Evolutionary conservation across 2,888 invertebrate species (phyloP), one percentile per base, ranked within the genome.

Genomic region (Trachelus tabidus): DNA sequence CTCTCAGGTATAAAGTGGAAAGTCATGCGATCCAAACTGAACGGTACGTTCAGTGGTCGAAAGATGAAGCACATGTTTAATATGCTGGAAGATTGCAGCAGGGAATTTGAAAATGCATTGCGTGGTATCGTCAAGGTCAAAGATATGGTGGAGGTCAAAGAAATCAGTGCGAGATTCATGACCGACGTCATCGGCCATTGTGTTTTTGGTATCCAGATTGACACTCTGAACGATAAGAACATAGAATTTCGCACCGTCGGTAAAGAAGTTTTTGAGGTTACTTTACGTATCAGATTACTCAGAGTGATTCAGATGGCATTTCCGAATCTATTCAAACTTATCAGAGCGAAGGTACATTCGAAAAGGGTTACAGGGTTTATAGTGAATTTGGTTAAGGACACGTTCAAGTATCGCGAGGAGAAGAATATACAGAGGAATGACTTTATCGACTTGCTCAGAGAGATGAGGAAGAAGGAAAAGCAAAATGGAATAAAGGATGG

Each of bases 11-110:
- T 12, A 12, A 37, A 37, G 37, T 37, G 37, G 37, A 37, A 37
- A 12, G 37, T 37, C 37, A 37, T 12, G 37, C 88, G 96, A n/a
- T 83, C 93, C 0, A 95, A 94, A 83, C 90, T 96, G 85, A 93
- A 95, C 1, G 94, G 95, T 0, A 93, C 94, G 0, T 96, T 95
- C 87, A 94, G 95, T 0, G 93, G 95, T 0, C 94, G 94, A 12
- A 95, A 95, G 89, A 89, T 96, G 75, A 95, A 94, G 88, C 92
- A 91, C 2, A 95, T 95, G 94, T 95, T 94, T 83, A 92, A 92
- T 0, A 93, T 94, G 0, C 93, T 95, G 23, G 92, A 94, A 69
- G 91, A 93, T 56, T 94, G 94, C 79, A 94, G 94, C 0, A 89
- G 92, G 23, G 92, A 93, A 78, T 92, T 95, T 83, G 87, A 92